These are phyloP conservation scores for Amia ocellicauda DNA, from an alignment of 2,113 vertebrate species.

Conservation along the genomic window DNA sequence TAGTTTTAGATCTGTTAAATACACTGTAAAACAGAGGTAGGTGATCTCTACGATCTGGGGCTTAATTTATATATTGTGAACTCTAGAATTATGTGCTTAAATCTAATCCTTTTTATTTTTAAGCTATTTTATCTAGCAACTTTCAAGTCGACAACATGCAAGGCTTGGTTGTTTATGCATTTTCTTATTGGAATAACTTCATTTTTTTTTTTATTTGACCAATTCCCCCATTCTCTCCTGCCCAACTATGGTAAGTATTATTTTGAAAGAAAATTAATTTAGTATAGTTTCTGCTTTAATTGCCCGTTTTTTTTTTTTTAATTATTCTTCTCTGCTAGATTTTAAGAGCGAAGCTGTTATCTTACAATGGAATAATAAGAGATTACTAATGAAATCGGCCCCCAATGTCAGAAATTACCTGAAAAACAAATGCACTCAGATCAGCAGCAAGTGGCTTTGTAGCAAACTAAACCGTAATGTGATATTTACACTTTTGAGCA, in stretches of 20 bases:
- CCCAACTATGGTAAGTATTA: too few relatives aligned
- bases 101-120: constrained; percentile 34
- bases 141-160: constrained; percentile 27
- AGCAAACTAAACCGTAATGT: constrained; percentile 33
- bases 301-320: not conserved
- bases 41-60: constrained; percentile 38
- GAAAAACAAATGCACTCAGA: constrained; percentile 50
- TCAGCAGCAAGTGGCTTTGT: constrained; percentile 51
- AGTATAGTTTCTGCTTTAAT: too few relatives aligned
- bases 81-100: constrained; percentile 45
- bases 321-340: constrained; percentile 2
- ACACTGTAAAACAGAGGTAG: constrained; percentile 50
- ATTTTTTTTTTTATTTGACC: constrained; percentile 20
- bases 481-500: constrained; percentile 41
- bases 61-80: constrained; percentile 35
- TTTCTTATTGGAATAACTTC: too few relatives aligned
- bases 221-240: constrained; percentile 5
- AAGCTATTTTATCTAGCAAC: constrained; percentile 30
- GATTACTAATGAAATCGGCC: too few relatives aligned
- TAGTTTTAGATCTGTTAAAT: constrained; percentile 39
- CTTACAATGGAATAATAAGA: too few relatives aligned
- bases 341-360: constrained; percentile 23
- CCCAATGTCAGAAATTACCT: not conserved
- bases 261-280: too few relatives aligned
- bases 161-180: constrained; percentile 24